phyloP scores from a whole-genome alignment of 1,140 invertebrate species.

The Drosophila yakuba region DNA sequence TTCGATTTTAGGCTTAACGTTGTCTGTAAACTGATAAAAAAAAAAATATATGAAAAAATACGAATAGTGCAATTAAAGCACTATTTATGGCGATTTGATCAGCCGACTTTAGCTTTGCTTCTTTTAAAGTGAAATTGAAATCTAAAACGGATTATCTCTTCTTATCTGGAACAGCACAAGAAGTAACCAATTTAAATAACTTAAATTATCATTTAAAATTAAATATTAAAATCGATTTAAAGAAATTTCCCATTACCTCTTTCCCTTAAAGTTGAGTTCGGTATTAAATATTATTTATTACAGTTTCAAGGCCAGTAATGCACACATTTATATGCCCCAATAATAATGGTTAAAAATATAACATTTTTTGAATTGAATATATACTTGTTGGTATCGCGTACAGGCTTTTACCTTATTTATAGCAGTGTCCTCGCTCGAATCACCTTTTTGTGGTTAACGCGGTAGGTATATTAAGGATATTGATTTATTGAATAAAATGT shows the following conservation, averaged over 20 bases:
- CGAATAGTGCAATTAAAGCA: no score
- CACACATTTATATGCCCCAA: conserved; percentile 44
- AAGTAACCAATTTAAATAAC: no score
- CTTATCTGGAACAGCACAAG: no score
- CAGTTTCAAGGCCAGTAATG: conserved; percentile 66
- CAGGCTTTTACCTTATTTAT: neutral
- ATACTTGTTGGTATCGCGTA: conserved; percentile 5
- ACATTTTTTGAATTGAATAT: conserved; percentile 42
- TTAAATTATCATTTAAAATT: no score
- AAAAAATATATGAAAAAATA: no score
- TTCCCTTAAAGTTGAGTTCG: neutral
- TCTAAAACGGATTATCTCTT: no score
- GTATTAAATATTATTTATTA: conserved; percentile 62
- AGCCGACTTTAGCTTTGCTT: no score
- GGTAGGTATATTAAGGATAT: conserved; percentile 29
- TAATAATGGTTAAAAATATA: conserved; percentile 45
- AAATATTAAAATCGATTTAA: neutral
- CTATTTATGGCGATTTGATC: no score
- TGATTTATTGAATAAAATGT: conserved; percentile 43
- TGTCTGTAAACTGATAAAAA: no score
- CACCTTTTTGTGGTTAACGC: neutral
- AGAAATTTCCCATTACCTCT: neutral
- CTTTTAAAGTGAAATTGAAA: no score
- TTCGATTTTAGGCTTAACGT: no score
- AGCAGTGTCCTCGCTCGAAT: neutral